Conservation (phyloP, 2,888 invertebrate genomes). For the Acanthoscelides obtectus region DNA sequence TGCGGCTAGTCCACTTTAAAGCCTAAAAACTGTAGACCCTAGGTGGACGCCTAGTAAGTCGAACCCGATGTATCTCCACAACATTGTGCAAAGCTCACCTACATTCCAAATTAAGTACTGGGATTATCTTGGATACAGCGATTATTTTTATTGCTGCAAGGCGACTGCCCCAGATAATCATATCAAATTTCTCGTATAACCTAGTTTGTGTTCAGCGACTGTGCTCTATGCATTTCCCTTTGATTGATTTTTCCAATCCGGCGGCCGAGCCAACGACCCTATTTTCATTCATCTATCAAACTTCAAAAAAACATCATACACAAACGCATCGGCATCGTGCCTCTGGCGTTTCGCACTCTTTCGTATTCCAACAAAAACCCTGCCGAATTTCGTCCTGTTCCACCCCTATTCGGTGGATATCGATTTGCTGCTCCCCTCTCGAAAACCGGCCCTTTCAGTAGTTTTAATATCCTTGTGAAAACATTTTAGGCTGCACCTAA, state of each 20-base stretch:
- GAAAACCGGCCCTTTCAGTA: background rate
- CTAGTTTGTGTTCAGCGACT: background rate
- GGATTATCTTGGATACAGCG: no score
- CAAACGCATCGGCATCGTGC: background rate
- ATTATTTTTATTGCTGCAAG: no score
- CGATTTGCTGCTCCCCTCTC: background rate
- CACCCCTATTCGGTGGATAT: background rate
- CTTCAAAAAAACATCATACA: background rate
- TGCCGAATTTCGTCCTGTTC: background rate
- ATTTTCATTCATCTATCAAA: background rate
- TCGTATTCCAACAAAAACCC: background rate
- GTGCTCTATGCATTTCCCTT: background rate
- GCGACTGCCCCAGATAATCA: no score
- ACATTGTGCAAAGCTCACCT: no score
- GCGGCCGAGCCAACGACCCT: background rate
- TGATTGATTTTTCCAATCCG: background rate
- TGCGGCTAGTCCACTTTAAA: no score
- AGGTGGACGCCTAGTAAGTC: no score
- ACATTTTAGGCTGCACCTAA: background rate
- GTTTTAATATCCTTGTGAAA: background rate
- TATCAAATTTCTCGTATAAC: no score
- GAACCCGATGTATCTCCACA: no score
- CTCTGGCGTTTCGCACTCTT: background rate
- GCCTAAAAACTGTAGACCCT: no score
- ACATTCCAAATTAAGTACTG: no score